Conservation (phyloP, 2,797 vertebrate species). For the Rhinatrema bivittatum region DNA sequence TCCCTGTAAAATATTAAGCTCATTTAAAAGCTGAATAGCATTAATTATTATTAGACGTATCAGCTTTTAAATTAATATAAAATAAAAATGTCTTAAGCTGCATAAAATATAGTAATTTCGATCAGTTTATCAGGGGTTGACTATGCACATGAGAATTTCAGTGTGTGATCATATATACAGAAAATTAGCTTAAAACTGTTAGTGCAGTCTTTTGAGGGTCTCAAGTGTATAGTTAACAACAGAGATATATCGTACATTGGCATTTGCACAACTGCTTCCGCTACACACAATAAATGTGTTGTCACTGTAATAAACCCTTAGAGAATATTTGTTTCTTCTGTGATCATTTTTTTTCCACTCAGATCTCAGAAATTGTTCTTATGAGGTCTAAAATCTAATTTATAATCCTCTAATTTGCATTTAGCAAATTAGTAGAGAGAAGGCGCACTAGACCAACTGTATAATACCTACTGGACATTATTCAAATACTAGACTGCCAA, state of each 20-base stretch:
- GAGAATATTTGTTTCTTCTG: constrained; percentile 16
- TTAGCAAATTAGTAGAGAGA: neutral
- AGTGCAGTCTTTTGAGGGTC: constrained; percentile 4
- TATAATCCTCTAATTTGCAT: constrained; percentile 11
- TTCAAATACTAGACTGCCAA: too few species aligned
- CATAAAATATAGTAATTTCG: constrained; percentile 8
- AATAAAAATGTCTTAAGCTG: constrained; percentile 12
- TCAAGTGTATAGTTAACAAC: constrained; percentile 23
- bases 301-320: constrained; percentile 17
- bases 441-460: too few species aligned
- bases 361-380: constrained; percentile 21
- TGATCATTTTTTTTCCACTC: constrained; percentile 8
- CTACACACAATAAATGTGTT: constrained; percentile 26
- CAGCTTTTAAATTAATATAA: constrained; percentile 28
- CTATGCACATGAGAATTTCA: constrained; percentile 2
- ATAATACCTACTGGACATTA: too few species aligned
- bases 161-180: constrained; percentile 10
- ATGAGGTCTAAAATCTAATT: constrained; percentile 13
- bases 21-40: constrained; percentile 11
- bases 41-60: constrained; percentile 13
- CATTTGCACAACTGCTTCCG: constrained; percentile 22
- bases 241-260: neutral
- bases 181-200: constrained; percentile 21
- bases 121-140: constrained; percentile 20
- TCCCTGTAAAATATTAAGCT: constrained; percentile 5